phyloP scores from a whole-genome alignment of 2,797 vertebrate genomes.

The Linurgus olivaceus region DNA sequence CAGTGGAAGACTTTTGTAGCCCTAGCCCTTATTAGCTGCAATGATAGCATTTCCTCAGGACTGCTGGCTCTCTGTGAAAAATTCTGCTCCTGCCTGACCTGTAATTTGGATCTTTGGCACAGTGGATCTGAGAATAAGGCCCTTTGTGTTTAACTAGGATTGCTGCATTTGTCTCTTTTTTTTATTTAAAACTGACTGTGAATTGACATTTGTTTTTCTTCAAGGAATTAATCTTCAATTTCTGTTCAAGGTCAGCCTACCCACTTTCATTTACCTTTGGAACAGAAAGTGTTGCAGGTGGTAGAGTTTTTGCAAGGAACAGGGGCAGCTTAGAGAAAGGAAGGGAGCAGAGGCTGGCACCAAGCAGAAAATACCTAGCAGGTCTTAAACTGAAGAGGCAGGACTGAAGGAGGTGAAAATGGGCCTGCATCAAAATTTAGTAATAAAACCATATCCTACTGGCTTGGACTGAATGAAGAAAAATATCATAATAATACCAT shows the following conservation, averaged over 20 bases:
- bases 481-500: not conserved
- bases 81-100: not conserved
- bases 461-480: not conserved
- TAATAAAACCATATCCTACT: not conserved
- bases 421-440: not conserved
- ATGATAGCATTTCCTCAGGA: not conserved
- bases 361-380: not conserved
- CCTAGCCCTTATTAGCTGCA: not conserved
- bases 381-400: not conserved
- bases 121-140: not conserved
- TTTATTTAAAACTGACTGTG: not conserved
- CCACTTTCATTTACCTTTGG: not conserved
- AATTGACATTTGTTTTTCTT: not conserved
- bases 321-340: not conserved
- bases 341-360: not conserved
- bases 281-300: not conserved
- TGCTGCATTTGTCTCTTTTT: not conserved
- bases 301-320: not conserved
- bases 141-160: not conserved
- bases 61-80: not conserved
- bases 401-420: not conserved
- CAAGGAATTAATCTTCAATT: not conserved
- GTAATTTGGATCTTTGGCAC: not conserved
- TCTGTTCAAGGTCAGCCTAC: not conserved
- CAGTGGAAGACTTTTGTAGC: not conserved